Conservation (phyloP, 2,797 vertebrate species). For the Sibirionetta formosa region DNA sequence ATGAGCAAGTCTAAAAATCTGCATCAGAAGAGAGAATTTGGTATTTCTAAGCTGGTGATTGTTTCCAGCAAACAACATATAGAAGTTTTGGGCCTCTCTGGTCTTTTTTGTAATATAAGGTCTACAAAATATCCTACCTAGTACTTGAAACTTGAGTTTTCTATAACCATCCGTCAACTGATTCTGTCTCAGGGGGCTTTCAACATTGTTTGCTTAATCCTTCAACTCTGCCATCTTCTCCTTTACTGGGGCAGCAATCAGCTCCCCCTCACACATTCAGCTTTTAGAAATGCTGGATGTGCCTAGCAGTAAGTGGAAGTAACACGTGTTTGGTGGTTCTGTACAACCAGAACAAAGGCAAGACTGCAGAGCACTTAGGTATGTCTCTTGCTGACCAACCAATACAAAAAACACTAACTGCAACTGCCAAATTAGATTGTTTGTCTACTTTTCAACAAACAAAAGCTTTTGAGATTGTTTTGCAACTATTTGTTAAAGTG, state of each 20-base stretch:
- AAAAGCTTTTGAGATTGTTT: background rate
- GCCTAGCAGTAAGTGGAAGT: background rate
- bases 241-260: background rate
- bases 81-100: background rate
- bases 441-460: background rate
- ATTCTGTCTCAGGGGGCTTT: background rate
- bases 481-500: background rate
- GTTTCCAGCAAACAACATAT: background rate
- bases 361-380: background rate
- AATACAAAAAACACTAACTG: background rate
- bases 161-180: background rate
- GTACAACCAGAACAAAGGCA: background rate
- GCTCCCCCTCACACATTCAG: background rate
- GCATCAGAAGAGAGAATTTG: background rate
- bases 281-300: background rate
- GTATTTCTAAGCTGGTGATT: conserved; percentile 2
- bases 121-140: background rate
- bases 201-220: background rate
- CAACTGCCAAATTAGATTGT: background rate
- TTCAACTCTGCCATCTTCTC: background rate
- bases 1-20: background rate
- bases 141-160: conserved; percentile 16
- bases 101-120: background rate
- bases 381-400: background rate
- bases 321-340: background rate